Evolutionary conservation across 2,113 vertebrate species (phyloP), one percentile per base, ranked within the genome.

Genomic region (Lathamus discolor): DNA sequence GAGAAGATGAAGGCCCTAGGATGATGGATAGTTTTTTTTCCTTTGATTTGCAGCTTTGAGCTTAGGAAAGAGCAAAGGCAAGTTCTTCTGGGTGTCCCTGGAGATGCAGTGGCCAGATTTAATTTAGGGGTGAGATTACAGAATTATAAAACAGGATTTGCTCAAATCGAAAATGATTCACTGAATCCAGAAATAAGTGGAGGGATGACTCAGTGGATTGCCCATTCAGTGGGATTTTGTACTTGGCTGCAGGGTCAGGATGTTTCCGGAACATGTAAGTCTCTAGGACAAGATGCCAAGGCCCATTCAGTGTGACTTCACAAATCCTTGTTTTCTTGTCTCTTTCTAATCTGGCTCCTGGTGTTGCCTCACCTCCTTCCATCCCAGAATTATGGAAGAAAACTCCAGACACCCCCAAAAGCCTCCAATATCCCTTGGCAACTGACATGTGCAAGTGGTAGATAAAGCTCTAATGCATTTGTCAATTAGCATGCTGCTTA

Each of bases 391-490:
- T 7, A 28, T 37, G 37, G 33, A 88, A 82, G 24, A 59, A 75
- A 54, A 46, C 20, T 33, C 31, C 31, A 68, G 49, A 37, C 6
- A 68, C 8, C 17, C 10, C 11, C 24, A 57, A 86, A 89, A 59
- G 10, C 41, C 31, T 92, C 51, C 11, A 18, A 43, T 13, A 43
- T 5, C 5, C 29, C 25, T 63, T 51, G 64, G 27, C 24, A 75
- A 51, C 61, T 3, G 7, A 54, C 10, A n/a, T 0, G 0, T 44
- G 25, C 0, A 4, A 68, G 35, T 11, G 25, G 17, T 24, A 75
- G 68, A 63, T 69, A 90, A 88, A 88, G 6, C 22, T 78, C 13
- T 11, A 54, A 1, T 52, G 44, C 20, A 18, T 8, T 15, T 55
- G 72, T 7, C 52, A 78, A 9, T 62, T 91, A 55, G 4, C 0